These are phyloP conservation scores for Aphis gossypii DNA, from an alignment of 1,140 invertebrate genomes.

Conservation along the genomic window DNA sequence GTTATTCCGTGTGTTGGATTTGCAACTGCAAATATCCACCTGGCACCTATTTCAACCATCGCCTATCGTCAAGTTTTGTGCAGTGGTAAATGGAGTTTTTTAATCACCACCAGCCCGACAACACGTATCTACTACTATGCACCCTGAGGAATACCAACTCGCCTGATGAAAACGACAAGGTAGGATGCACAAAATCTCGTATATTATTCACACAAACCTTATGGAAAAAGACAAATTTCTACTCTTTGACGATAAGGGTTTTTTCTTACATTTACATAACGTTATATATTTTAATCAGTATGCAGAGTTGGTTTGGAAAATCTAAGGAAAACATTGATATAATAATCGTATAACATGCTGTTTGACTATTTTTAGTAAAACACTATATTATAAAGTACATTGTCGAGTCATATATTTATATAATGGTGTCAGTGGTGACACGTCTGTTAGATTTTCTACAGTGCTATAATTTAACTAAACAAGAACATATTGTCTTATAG, in stretches of 20 bases:
- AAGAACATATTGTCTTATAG: too few species aligned
- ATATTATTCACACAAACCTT: not conserved
- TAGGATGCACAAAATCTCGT: not conserved
- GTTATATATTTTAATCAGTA: not conserved
- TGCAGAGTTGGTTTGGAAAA: not conserved
- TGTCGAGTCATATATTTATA: too few species aligned
- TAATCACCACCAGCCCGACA: not conserved
- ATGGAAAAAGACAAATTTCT: not conserved
- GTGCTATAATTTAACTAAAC: too few species aligned
- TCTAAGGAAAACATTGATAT: not conserved
- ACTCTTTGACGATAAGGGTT: not conserved
- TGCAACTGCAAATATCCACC: not conserved
- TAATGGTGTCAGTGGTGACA: too few species aligned
- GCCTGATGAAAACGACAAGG: not conserved
- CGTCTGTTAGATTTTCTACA: too few species aligned
- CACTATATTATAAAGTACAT: not conserved
- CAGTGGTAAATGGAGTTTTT: not conserved
- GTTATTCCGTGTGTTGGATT: not conserved
- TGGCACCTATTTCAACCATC: not conserved
- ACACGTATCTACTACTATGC: not conserved
- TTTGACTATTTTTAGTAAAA: not conserved
- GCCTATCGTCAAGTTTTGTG: not conserved
- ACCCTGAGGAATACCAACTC: not conserved
- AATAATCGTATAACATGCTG: not conserved
- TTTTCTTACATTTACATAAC: not conserved